These are phyloP conservation scores for Tipula confusa DNA, from an alignment of 2,888 invertebrate species.

Conservation along the genomic window DNA sequence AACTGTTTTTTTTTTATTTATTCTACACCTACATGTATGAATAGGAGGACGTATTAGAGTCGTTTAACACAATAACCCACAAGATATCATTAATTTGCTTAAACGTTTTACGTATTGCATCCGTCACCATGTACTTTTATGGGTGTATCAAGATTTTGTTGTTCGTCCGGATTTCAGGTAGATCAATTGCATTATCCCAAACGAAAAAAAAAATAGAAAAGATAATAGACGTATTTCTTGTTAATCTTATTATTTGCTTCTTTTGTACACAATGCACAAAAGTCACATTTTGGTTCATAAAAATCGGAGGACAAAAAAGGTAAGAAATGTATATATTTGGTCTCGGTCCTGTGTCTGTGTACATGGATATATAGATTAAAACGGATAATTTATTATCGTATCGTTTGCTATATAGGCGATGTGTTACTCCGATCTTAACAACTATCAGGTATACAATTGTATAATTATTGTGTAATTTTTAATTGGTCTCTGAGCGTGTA, in stretches of 20 bases:
- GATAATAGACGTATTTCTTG: not conserved
- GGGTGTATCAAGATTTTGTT: not conserved
- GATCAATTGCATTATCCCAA: not conserved
- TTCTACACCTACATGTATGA: not conserved
- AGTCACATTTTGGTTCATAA: slow-evolving; percentile 5
- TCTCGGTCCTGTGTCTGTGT: not conserved
- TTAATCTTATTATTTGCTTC: slow-evolving; percentile 16
- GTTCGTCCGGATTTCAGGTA: not conserved
- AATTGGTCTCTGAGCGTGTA: not conserved
- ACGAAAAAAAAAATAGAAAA: not conserved
- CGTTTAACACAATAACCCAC: not conserved
- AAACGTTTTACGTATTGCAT: not conserved
- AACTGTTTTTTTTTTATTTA: not conserved
- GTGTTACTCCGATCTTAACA: not conserved
- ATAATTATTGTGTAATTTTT: not conserved
- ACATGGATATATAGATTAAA: not conserved
- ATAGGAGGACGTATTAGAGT: not conserved
- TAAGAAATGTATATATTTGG: not conserved
- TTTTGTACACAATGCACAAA: not conserved
- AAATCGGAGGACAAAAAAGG: not conserved
- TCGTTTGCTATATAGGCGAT: not conserved
- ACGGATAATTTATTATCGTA: not conserved
- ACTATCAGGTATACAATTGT: not conserved
- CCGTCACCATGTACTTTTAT: not conserved
- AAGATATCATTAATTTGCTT: not conserved